A percentile compares a stretch with the other conserved stretches of the same genome.
phyloP scores from a whole-genome alignment of 1,140 invertebrate species.

The Drosophila parabipectinata region DNA sequence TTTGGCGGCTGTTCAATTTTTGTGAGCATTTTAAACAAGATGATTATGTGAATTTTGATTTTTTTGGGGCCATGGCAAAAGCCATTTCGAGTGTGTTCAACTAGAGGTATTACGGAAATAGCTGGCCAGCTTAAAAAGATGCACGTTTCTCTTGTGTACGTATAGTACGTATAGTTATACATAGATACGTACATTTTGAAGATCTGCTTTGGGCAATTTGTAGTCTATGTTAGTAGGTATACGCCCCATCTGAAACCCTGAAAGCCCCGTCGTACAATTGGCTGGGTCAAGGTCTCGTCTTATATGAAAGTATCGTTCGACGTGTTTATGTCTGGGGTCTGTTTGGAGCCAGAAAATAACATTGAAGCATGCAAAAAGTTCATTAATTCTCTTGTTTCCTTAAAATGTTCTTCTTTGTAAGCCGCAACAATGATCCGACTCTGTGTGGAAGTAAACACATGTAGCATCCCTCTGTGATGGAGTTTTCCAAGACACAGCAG shows the following conservation, averaged over 20 bases:
- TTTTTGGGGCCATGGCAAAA: conserved; percentile 54
- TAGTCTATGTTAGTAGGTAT: conserved; percentile 29
- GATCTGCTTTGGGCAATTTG: conserved; percentile 20
- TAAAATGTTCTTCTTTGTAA: conserved; percentile 64
- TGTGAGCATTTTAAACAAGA: conserved; percentile 38
- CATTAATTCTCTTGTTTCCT: conserved; percentile 28
- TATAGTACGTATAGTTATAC: background rate
- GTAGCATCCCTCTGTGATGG: conserved; percentile 13
- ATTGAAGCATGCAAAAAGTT: conserved; percentile 57
- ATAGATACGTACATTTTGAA: conserved; percentile 1
- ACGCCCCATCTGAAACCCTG: conserved; percentile 22
- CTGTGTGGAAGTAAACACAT: conserved; percentile 34
- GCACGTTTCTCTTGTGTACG: conserved; percentile 24
- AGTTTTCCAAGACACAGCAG: conserved; percentile 15
- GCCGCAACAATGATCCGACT: conserved; percentile 46
- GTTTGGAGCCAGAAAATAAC: conserved; percentile 20
- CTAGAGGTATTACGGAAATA: conserved; percentile 50
- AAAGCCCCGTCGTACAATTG: background rate
- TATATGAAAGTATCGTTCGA: conserved; percentile 33
- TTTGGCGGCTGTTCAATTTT: conserved; percentile 38
- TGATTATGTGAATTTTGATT: conserved; percentile 45
- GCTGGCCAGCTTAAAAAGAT: conserved; percentile 35
- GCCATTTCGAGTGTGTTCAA: conserved; percentile 32
- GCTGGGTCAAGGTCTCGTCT: conserved; percentile 62
- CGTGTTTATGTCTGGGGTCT: conserved; percentile 67